Evolutionary conservation across 2,888 invertebrate genomes (phyloP), one percentile per base, ranked within the genome.

Genomic region (Acanthacorydalis orientalis): DNA sequence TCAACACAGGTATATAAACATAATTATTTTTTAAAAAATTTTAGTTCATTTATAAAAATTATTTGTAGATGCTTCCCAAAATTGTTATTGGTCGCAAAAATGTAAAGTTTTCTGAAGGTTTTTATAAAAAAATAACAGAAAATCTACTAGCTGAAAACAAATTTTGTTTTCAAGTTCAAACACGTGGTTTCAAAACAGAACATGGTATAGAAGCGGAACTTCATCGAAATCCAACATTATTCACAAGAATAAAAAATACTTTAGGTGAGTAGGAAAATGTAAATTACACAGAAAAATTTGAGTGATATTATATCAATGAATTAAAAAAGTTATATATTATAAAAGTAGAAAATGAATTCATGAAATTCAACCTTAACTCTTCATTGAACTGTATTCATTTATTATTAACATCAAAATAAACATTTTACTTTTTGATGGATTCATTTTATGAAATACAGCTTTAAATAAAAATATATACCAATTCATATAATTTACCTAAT

Each of bases 101-200:
- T 12, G 35, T 60, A 12, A 54, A 59, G 35, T 48, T 61, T 31
- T 54, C 61, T 12, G 55, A 58, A 43, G 53, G 55, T 15, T 64
- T 65, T 51, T 62, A 62, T 52, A 57, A 59, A 16, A 60, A 57
- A 41, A 49, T 65, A 31, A 51, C 59, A 1, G 50, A 58, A 31
- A 58, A 59, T 41, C 51, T 65, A 37, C 45, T 53, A 38, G 52
- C 55, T 37, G 55, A 60, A 42, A 63, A 61, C 48, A 55, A 52
- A 23, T 64, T 60, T 53, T 55, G 55, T 12, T 65, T 63, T 50
- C 66, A 67, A 56, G 60, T 76, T 15, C 80, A 81, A 62, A 69
- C 76, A 14, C 73, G 89, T 46, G 76, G 77, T 35, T 90, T 90
- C 62, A 89, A 88, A 67, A 89, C 88, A 0, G 80, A 84, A 53